phyloP scores from a whole-genome alignment of 2,113 vertebrate genomes.

The Cyprinodon variegatus region DNA sequence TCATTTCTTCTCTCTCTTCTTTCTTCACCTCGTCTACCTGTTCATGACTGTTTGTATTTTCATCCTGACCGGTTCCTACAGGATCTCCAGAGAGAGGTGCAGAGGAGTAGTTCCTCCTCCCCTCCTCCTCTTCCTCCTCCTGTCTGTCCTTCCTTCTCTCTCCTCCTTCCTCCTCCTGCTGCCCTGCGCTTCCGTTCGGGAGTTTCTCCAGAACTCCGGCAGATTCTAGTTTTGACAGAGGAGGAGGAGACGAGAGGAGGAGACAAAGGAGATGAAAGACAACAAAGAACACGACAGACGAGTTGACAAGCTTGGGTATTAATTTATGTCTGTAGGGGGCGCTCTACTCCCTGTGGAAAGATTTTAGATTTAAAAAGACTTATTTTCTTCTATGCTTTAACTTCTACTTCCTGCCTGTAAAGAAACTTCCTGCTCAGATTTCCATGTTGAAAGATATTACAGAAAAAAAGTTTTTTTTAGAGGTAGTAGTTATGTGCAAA shows the following conservation, averaged over 20 bases:
- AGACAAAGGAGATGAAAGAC: neutral
- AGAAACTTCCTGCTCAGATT: too few species aligned
- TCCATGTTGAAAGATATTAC: too few species aligned
- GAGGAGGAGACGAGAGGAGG: conserved; percentile 3
- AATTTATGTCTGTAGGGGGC: neutral
- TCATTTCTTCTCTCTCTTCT: neutral
- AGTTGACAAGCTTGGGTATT: neutral
- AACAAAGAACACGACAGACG: neutral
- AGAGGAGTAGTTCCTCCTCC: neutral
- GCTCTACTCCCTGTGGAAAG: neutral
- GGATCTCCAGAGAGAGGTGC: neutral
- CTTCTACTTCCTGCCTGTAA: too few species aligned
- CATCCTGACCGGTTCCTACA: neutral
- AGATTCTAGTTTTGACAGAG: neutral
- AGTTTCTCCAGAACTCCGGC: neutral
- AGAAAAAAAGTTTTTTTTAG: too few species aligned
- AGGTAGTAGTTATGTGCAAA: too few species aligned
- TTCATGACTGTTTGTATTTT: neutral
- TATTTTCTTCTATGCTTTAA: too few species aligned
- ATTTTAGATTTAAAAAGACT: neutral
- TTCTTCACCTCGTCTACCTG: neutral
- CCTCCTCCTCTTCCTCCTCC: neutral
- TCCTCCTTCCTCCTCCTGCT: neutral
- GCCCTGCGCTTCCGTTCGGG: neutral
- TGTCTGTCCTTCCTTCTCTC: neutral